Evolutionary conservation across 2,888 invertebrate genomes (phyloP).

Genomic region (Cataglyphis rosenhaueri): DNA sequence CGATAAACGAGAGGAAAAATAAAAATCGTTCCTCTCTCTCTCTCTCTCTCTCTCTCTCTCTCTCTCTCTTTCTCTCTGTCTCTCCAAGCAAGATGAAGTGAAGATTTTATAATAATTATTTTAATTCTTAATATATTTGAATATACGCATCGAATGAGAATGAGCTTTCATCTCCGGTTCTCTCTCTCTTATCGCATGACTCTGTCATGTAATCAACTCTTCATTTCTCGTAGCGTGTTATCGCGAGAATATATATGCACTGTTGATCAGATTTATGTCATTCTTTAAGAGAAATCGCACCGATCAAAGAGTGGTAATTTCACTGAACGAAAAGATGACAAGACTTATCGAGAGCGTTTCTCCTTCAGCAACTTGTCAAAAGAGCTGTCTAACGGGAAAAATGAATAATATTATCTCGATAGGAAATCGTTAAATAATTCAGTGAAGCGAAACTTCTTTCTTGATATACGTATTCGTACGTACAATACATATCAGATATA

Average conservation of each 20-base stretch:
- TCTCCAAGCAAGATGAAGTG: not conserved
- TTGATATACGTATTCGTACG: not conserved
- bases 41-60: too few species aligned
- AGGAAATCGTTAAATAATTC: not conserved
- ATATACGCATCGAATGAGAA: not conserved
- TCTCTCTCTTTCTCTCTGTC: not conserved
- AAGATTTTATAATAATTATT: not conserved
- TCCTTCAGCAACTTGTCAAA: slow-evolving; percentile 16
- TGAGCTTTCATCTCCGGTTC: not conserved
- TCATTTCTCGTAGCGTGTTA: not conserved
- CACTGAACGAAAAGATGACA: not conserved
- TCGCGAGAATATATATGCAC: not conserved
- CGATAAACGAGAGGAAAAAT: slow-evolving; percentile 28
- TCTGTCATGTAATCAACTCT: not conserved
- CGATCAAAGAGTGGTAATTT: not conserved
- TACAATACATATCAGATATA: not conserved
- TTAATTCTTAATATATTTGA: not conserved
- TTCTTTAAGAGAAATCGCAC: not conserved
- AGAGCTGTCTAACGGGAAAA: not conserved
- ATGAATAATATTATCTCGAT: not conserved
- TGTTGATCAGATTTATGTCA: not conserved
- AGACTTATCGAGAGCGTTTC: slow-evolving; percentile 1
- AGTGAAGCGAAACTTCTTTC: slow-evolving; percentile 2
- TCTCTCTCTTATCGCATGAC: not conserved
- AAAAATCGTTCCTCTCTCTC: slow-evolving; percentile 4